Conservation (phyloP, 2,113 vertebrate species). For the Crocuta crocuta region DNA sequence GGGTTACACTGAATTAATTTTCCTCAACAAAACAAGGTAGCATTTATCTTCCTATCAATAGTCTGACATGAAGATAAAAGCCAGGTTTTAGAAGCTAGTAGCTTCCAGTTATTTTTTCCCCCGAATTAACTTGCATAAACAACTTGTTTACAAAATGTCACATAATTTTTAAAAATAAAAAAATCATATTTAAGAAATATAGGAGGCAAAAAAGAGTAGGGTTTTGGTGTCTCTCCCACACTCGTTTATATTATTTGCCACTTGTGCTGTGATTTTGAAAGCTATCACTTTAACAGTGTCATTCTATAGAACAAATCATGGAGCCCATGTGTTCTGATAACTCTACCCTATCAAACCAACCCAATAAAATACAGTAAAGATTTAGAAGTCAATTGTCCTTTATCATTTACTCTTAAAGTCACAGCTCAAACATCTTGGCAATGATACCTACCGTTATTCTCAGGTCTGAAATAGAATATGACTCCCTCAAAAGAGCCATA, state of each 20-base stretch:
- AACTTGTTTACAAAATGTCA: not conserved
- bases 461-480: not conserved
- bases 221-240: not conserved
- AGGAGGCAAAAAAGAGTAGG: not conserved
- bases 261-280: not conserved
- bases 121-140: not conserved
- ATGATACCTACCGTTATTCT: not conserved
- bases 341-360: not conserved
- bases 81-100: not conserved
- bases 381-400: not conserved
- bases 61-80: not conserved
- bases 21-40: not conserved
- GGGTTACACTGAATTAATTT: not conserved
- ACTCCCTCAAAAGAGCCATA: not conserved
- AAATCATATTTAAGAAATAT: not conserved
- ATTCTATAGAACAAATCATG: not conserved
- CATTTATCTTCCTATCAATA: not conserved
- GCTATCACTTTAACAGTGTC: not conserved
- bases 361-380: not conserved
- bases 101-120: not conserved
- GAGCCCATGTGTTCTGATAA: not conserved
- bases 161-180: not conserved
- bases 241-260: not conserved
- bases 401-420: constrained; percentile 16
- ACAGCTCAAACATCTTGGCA: not conserved